Conservation (phyloP, 2,888 invertebrate genomes). For the Smittia sp. region DNA sequence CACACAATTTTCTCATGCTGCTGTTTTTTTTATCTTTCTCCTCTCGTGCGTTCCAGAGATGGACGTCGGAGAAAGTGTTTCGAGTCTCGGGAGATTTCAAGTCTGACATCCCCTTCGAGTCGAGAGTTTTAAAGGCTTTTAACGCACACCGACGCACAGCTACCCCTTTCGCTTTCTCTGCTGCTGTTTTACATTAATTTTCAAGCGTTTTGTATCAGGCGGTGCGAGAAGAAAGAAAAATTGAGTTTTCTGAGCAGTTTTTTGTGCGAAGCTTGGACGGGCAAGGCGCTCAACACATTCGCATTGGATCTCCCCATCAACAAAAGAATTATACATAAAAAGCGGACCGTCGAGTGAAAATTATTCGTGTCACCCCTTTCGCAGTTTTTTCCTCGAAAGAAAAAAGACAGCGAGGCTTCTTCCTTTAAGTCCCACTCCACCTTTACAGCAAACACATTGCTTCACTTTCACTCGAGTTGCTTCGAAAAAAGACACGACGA, state of each 20-base stretch:
- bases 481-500: not conserved
- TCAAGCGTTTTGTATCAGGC: constrained; percentile 7
- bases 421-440: not conserved
- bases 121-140: constrained; percentile 38
- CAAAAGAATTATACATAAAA: constrained; percentile 28
- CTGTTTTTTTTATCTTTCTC: constrained; percentile 14
- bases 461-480: constrained; percentile 9
- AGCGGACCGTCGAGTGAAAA: constrained; percentile 31
- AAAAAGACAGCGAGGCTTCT: not conserved
- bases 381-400: not conserved
- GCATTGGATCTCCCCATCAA: not conserved
- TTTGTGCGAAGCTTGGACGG: too few relatives aligned
- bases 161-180: constrained; percentile 36
- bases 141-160: constrained; percentile 22
- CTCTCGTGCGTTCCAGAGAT: constrained; percentile 18
- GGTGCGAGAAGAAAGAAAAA: not conserved
- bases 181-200: constrained; percentile 30
- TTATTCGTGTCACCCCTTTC: constrained; percentile 39
- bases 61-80: constrained; percentile 11
- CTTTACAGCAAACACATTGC: not conserved
- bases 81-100: constrained; percentile 6
- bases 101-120: constrained; percentile 5
- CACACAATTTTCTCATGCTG: constrained; percentile 12
- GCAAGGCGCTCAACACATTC: not conserved
- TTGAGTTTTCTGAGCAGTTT: not conserved